These are phyloP conservation scores for Dorcus parallelipipedus DNA, from an alignment of 2,888 invertebrate species.

Conservation along the genomic window DNA sequence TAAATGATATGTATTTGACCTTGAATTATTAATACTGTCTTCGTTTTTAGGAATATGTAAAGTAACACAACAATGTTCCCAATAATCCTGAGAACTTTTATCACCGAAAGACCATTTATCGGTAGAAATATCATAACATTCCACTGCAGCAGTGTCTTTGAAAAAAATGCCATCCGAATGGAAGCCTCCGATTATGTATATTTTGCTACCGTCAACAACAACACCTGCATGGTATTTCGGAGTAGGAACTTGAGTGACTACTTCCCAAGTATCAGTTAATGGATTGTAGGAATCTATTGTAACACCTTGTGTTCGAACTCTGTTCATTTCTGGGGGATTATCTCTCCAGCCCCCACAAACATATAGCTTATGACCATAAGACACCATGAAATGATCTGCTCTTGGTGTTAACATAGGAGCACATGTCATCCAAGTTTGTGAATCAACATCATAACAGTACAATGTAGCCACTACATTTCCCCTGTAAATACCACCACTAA, in stretches of 20 bases:
- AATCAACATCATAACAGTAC: slow-evolving; percentile 52
- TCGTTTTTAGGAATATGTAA: slow-evolving; percentile 60
- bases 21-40: too few species aligned
- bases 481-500: slow-evolving; percentile 57
- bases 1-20: not conserved
- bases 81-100: slow-evolving; percentile 64
- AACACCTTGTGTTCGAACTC: slow-evolving; percentile 55
- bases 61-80: slow-evolving; percentile 68
- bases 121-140: slow-evolving; percentile 61
- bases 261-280: slow-evolving; percentile 56
- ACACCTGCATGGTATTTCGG: slow-evolving; percentile 68
- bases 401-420: slow-evolving; percentile 58
- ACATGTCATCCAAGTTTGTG: slow-evolving; percentile 55
- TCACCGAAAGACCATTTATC: slow-evolving; percentile 61
- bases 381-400: slow-evolving; percentile 64
- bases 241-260: slow-evolving; percentile 60
- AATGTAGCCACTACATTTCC: slow-evolving; percentile 52
- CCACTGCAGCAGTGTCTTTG: slow-evolving; percentile 63
- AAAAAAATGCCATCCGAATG: slow-evolving; percentile 65
- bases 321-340: slow-evolving; percentile 42
- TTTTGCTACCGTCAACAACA: slow-evolving; percentile 57
- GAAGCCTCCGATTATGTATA: slow-evolving; percentile 69
- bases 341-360: slow-evolving; percentile 62
- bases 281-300: slow-evolving; percentile 65
- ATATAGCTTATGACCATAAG: slow-evolving; percentile 56